Conservation (phyloP, 2,888 invertebrate genomes). For the Azorinus chamasolen region DNA sequence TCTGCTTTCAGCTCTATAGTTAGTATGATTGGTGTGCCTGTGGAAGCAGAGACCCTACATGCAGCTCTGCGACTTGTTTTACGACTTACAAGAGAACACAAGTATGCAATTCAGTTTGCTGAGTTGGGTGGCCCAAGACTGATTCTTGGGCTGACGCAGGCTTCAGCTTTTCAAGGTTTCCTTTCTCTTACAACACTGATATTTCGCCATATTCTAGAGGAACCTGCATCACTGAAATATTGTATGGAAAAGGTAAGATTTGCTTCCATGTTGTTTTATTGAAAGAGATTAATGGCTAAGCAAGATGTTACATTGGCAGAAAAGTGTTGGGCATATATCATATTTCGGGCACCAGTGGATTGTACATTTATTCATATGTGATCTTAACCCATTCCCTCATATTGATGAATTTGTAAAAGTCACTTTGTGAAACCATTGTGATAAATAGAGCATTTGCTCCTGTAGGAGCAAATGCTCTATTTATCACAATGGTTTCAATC, state of each 20-base stretch:
- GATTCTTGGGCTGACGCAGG: constrained; percentile 91
- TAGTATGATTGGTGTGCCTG: constrained; percentile 90
- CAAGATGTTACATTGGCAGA: no score
- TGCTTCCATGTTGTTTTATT: neutral
- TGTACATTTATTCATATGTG: no score
- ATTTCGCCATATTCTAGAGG: constrained; percentile 93
- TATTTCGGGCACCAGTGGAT: no score
- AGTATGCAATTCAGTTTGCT: constrained; percentile 91
- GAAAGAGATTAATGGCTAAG: no score
- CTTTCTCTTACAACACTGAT: constrained; percentile 92
- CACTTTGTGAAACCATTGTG: no score
- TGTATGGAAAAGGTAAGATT: constrained; percentile 91
- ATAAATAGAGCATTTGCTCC: no score
- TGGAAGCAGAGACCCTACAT: constrained; percentile 92
- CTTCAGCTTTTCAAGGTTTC: constrained; percentile 91
- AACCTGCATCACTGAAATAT: constrained; percentile 90
- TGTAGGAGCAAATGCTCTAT: no score
- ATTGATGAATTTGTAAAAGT: no score
- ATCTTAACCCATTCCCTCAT: no score
- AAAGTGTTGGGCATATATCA: no score
- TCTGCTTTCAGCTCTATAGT: constrained; percentile 89
- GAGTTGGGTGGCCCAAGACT: constrained; percentile 91
- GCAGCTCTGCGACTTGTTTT: constrained; percentile 92
- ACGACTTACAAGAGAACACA: constrained; percentile 91
- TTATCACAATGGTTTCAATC: no score